Percentiles rank a stretch among this genome's conserved stretches.
phyloP scores from a whole-genome alignment of 1,140 invertebrate genomes.

The Apis dorsata region DNA sequence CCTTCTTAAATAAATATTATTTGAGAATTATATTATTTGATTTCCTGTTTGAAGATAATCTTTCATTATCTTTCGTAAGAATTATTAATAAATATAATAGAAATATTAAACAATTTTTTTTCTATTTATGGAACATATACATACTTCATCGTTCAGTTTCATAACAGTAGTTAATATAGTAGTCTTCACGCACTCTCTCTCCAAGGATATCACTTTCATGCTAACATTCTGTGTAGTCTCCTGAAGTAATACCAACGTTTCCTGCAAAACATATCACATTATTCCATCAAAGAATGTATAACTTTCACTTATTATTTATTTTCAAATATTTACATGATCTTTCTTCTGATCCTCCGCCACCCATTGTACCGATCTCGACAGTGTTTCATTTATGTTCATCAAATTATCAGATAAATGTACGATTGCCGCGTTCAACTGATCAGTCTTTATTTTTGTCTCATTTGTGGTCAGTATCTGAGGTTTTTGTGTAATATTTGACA shows the following conservation, averaged over 20 bases:
- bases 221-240: slow-evolving; percentile 75
- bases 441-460: slow-evolving; percentile 75
- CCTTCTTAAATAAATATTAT: too few species aligned
- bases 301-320: background rate
- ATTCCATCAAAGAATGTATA: slow-evolving; percentile 7
- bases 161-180: slow-evolving; percentile 59
- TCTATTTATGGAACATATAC: background rate
- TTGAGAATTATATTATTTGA: background rate
- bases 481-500: slow-evolving; percentile 70
- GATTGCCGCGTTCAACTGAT: slow-evolving; percentile 73
- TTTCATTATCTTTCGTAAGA: too few species aligned
- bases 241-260: slow-evolving; percentile 71
- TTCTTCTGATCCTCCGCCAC: slow-evolving; percentile 76
- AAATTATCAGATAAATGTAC: slow-evolving; percentile 75
- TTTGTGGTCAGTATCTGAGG: slow-evolving; percentile 71
- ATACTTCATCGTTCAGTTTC: slow-evolving; percentile 70
- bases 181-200: slow-evolving; percentile 71
- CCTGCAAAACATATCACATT: slow-evolving; percentile 63
- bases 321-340: slow-evolving; percentile 76
- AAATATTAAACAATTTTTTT: background rate
- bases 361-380: slow-evolving; percentile 78
- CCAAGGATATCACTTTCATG: slow-evolving; percentile 73
- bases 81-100: too few species aligned
- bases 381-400: slow-evolving; percentile 76
- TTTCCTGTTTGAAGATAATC: too few species aligned